Conservation (phyloP, 2,888 invertebrate genomes). For the Lasius platythorax region DNA sequence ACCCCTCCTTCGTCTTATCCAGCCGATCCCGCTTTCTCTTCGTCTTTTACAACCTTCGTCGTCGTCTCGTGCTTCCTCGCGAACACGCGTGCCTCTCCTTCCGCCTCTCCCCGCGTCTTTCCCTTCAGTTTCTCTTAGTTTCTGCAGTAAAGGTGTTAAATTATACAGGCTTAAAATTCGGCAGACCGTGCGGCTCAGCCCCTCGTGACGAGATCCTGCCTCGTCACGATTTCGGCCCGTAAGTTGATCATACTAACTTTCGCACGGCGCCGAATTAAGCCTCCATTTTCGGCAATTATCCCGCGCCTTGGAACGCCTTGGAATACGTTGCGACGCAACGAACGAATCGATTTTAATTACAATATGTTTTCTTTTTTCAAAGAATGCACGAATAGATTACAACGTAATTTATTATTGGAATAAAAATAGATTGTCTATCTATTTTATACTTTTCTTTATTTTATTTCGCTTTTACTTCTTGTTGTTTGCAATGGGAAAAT, state of each 20-base stretch:
- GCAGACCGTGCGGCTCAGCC: slow-evolving; percentile 76
- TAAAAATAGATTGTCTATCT: background rate
- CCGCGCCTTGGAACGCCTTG: slow-evolving; percentile 5
- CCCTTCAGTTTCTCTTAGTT: slow-evolving; percentile 76
- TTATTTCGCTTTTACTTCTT: slow-evolving; percentile 1
- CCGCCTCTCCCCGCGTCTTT: slow-evolving; percentile 65
- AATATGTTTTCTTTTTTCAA: slow-evolving; percentile 8
- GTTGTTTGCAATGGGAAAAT: background rate
- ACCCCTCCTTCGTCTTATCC: slow-evolving; percentile 45
- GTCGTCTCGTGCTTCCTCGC: slow-evolving; percentile 53
- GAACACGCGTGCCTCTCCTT: slow-evolving; percentile 50
- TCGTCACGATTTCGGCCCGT: slow-evolving; percentile 65
- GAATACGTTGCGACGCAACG: slow-evolving; percentile 6
- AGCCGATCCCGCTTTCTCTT: slow-evolving; percentile 53
- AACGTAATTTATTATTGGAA: background rate
- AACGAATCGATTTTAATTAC: slow-evolving; percentile 14
- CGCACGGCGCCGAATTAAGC: slow-evolving; percentile 56
- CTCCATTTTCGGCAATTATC: slow-evolving; percentile 50
- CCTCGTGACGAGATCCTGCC: slow-evolving; percentile 63
- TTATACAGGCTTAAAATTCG: slow-evolving; percentile 86
- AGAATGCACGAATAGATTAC: background rate
- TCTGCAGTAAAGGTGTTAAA: slow-evolving; percentile 84
- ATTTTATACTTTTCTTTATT: background rate
- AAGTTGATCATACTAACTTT: slow-evolving; percentile 73
- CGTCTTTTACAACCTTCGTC: slow-evolving; percentile 58